These are phyloP conservation scores for Dromas ardeola DNA, from an alignment of 2,113 vertebrate species.

Conservation along the genomic window DNA sequence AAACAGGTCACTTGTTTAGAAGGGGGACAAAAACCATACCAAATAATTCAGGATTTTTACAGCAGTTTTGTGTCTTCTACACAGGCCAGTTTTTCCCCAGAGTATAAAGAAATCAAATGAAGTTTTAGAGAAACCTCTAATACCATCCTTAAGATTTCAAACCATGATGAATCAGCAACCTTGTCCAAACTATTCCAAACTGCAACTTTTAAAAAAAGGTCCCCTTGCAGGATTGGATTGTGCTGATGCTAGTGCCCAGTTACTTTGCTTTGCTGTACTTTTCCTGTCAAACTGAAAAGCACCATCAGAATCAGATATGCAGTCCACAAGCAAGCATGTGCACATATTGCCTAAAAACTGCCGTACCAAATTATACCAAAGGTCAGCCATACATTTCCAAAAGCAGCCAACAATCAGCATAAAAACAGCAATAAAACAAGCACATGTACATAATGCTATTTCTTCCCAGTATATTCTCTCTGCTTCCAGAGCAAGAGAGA, in stretches of 20 bases:
- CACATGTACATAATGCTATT: neutral
- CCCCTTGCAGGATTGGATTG: too few species aligned
- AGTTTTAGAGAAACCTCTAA: neutral
- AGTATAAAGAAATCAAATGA: neutral
- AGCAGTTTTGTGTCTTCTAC: neutral
- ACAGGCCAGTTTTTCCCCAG: neutral
- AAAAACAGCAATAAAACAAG: neutral
- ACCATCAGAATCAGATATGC: neutral
- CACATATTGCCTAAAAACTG: neutral
- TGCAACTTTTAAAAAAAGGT: neutral
- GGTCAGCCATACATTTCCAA: neutral
- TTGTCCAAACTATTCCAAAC: neutral
- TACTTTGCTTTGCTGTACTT: neutral
- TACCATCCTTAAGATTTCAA: neutral
- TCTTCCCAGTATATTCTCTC: neutral
- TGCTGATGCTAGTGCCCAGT: too few species aligned
- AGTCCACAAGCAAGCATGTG: neutral
- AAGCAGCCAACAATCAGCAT: neutral
- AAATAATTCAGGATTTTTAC: neutral
- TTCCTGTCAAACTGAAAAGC: neutral
- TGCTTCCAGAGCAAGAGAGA: neutral
- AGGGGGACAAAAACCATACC: neutral
- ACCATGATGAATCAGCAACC: neutral
- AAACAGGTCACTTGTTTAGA: neutral
- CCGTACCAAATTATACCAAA: neutral